Evolutionary conservation across 2,113 vertebrate species (phyloP), one percentile per base, ranked within the genome.

Genomic region (Halcyon senegalensis): DNA sequence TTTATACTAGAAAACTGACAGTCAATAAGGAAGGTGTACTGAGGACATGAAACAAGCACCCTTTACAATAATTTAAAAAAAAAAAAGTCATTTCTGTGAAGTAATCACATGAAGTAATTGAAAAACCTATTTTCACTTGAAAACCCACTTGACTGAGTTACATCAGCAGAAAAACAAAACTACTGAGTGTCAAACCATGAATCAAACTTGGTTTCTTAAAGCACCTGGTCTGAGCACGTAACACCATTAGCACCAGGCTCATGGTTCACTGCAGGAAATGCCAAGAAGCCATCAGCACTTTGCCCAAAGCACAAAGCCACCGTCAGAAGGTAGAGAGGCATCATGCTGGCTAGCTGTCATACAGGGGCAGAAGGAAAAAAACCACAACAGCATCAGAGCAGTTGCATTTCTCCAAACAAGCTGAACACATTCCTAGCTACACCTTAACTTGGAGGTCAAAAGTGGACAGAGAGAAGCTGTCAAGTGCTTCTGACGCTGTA

Each of bases 211-310:
- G 19, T 27, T 58, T 50, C 39, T 33, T 8, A 31, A 43, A 58
- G 58, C 33, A 31, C 0, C 20, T 4, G 37, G 16, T 27, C 10
- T 8, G 6, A 74, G 30, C 37, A 55, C 1, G 0, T 19, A 62
- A 33, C 55, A 48, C 43, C 70, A 20, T 0, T 0, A 68, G 27
- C 24, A 43, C 19, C 19, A 17, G 24, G 44, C 70, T 64, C 5
- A 0, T 6, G 37, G 39, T 19, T 39, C 55, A 31, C 46, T 11
- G 5, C 10, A 68, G 14, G 27, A 43, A 23, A 3, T 2, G 5
- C 14, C 5, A 53, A 50, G 76, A 16, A 46, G 16, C 30, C 48
- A 16, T 13, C 41, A 37, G 21, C 53, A 41, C n/a, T 9, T 28
- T 5, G 35, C 62, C 48, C 9, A 7, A 2, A 58, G 43, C 43